Evolutionary conservation across 2,888 invertebrate genomes (phyloP), one percentile per base, ranked within the genome.

Genomic region (Drosophila tanythrix): DNA sequence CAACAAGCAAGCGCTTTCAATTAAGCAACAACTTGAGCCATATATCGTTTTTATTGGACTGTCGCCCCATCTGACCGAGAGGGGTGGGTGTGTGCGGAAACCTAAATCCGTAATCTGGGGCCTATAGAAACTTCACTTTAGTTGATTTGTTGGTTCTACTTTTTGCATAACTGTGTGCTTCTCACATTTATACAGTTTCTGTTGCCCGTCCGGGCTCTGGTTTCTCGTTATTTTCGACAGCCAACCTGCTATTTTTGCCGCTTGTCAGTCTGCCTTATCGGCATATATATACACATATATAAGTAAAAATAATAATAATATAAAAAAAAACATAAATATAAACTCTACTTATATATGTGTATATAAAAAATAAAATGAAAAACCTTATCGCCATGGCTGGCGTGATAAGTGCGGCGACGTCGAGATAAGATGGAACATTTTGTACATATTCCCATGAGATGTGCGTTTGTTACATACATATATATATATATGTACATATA

Each of bases 351-450:
- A 15, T 40, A 57, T 31, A 33, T 33, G 33, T 33, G 18, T 21
- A 40, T 43, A 33, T 21, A 29, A 15, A 29, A 31, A 29, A 29
- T 40, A 21, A 40, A 43, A 64, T 70, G 67, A 70, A 71, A 68
- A 82, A 81, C 84, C 84, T 89, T 84, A 84, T 84, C 89, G 84
- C 50, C 74, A 61, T 40, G 53, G 62, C 56, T 70, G 62, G 65
- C 48, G 43, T 79, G 89, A 89, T 89, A 84, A 82, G 82, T 76
- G 70, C 74, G 63, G 48, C 64, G 62, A 68, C 84, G 40, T 70
- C 57, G 65, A 87, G 84, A 85, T 89, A 85, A 89, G 85, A 87
- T 84, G 68, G 35, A 67, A 51, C 58, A 55, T 76, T 43, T 55
- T 64, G 48, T 74, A n/a, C 51, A 59, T 36, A 50, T 48, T 33